A percentile compares a stretch with the other conserved stretches of the same genome.
Conservation (phyloP, 2,797 vertebrate species). For the Falco cherrug region DNA sequence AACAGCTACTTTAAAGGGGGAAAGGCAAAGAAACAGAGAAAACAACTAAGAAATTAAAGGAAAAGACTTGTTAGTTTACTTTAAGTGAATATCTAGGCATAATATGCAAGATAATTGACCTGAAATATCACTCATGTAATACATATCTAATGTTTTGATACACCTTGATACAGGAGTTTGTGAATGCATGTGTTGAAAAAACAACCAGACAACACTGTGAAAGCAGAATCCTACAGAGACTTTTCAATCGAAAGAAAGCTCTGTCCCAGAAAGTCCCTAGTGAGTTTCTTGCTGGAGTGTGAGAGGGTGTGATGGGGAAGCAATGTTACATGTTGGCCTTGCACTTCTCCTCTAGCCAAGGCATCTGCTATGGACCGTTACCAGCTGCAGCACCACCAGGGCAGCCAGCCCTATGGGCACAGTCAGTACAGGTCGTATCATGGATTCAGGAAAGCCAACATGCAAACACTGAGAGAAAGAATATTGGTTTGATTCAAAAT, state of each 20-base stretch:
- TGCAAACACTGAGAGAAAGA: background rate
- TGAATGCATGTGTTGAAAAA: background rate
- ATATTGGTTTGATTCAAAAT: background rate
- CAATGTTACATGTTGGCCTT: background rate
- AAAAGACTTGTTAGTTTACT: background rate
- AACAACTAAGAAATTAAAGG: background rate
- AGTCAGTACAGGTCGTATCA: background rate
- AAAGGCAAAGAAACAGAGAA: background rate
- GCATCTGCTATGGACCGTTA: background rate
- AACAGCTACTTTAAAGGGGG: background rate
- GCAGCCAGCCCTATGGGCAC: background rate
- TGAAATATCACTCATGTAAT: background rate
- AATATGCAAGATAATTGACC: background rate
- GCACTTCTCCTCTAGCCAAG: background rate
- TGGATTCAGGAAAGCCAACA: background rate
- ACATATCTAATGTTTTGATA: background rate
- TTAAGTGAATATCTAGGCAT: background rate
- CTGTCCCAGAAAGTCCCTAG: background rate
- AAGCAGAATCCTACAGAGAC: background rate
- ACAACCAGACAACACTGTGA: background rate
- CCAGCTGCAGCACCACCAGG: background rate
- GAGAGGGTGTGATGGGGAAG: background rate
- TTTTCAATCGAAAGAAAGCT: background rate
- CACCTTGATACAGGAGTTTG: background rate
- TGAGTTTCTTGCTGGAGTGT: background rate